These are phyloP conservation scores for Eleutherodactylus coqui DNA, from an alignment of 2,797 vertebrate genomes.

Conservation along the genomic window DNA sequence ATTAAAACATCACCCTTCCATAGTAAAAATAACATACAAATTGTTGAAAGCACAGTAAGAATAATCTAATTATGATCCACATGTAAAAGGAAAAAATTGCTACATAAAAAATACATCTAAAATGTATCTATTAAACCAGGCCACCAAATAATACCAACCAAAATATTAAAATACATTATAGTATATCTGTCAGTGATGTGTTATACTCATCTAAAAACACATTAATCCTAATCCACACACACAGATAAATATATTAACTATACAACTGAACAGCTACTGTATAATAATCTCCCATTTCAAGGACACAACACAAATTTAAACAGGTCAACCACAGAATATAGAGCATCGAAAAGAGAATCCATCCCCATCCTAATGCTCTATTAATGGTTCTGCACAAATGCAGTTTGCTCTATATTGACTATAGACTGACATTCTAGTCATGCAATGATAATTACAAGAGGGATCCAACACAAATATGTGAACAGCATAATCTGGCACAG, in stretches of 20 bases:
- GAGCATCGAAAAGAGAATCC: not conserved
- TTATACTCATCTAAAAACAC: not conserved
- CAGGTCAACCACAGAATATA: not conserved
- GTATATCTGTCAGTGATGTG: not conserved
- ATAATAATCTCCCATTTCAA: slow-evolving; percentile 31
- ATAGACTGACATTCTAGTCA: not conserved
- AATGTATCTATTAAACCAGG: not conserved
- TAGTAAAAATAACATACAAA: not conserved
- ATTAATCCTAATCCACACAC: slow-evolving; percentile 23
- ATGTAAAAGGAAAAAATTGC: not conserved
- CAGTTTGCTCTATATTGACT: not conserved
- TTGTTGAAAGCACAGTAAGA: not conserved
- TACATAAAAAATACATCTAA: not conserved
- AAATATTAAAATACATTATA: not conserved
- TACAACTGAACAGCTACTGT: slow-evolving; percentile 19
- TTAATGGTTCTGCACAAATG: not conserved
- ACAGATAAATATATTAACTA: slow-evolving; percentile 32
- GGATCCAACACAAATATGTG: not conserved
- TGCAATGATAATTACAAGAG: not conserved
- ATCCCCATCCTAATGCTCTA: not conserved
- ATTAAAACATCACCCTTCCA: not conserved
- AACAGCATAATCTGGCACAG: not conserved
- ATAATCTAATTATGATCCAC: not conserved
- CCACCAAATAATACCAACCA: not conserved
- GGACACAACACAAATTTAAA: slow-evolving; percentile 23